phyloP scores from a whole-genome alignment of 2,888 invertebrate species.

The Oscheius myriophilus region DNA sequence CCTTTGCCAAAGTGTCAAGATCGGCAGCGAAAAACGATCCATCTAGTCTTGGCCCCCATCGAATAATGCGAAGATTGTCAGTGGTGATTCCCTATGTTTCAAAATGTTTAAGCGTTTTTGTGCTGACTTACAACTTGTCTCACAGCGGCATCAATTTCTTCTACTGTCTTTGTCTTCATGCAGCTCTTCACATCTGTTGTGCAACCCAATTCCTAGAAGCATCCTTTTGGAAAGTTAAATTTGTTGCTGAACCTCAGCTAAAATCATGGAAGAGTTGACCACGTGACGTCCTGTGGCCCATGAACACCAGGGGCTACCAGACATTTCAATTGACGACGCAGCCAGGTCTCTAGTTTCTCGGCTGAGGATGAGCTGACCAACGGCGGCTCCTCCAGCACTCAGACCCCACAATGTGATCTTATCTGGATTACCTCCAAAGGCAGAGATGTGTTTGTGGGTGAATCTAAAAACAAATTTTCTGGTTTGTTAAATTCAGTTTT shows the following conservation, averaged over 20 bases:
- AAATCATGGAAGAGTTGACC: conserved; percentile 16
- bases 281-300: conserved; percentile 34
- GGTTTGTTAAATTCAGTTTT: not conserved
- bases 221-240: not conserved
- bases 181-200: conserved; percentile 24
- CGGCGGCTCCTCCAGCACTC: conserved; percentile 46
- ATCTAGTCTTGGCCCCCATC: conserved; percentile 28
- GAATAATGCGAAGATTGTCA: conserved; percentile 8
- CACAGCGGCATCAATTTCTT: conserved; percentile 43
- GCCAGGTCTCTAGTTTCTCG: conserved; percentile 33
- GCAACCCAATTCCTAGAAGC: conserved; percentile 32
- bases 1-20: conserved; percentile 9
- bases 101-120: not conserved
- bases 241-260: conserved; percentile 9
- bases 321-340: conserved; percentile 40
- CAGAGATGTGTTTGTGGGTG: conserved; percentile 33
- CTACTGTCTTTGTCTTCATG: conserved; percentile 36
- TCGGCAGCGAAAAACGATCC: conserved; percentile 23
- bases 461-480: conserved; percentile 32
- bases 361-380: conserved; percentile 34
- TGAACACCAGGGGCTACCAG: conserved; percentile 46
- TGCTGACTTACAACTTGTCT: conserved; percentile 11
- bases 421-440: conserved; percentile 47
- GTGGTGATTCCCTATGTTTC: conserved; percentile 17
- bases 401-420: conserved; percentile 48